phyloP scores from a whole-genome alignment of 2,888 invertebrate genomes.

The Psylliodes chrysocephalus region DNA sequence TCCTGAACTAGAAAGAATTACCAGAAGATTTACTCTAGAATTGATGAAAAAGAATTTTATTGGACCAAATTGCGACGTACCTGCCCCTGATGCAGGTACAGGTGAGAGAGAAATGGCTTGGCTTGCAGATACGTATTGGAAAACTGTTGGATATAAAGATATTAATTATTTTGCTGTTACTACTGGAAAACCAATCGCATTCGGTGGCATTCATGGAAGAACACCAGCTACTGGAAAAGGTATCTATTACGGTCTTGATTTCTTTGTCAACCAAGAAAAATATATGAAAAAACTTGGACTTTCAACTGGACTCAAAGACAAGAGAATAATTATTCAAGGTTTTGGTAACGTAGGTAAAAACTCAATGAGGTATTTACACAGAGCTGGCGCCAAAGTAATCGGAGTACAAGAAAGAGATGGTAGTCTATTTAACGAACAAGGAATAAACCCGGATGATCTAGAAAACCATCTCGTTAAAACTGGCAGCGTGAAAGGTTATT shows the following conservation, averaged over 20 bases:
- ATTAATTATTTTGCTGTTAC: conserved; percentile 98
- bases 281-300: conserved; percentile 92
- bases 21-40: conserved; percentile 76
- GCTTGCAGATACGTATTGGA: conserved; percentile 97
- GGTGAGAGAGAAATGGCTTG: conserved; percentile 97
- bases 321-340: conserved; percentile 93
- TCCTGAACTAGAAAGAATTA: conserved; percentile 95
- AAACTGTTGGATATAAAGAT: conserved; percentile 91
- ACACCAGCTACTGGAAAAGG: conserved; percentile 96
- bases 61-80: conserved; percentile 95
- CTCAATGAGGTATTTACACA: conserved; percentile 85
- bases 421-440: conserved; percentile 85
- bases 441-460: conserved; percentile 86
- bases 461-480: conserved; percentile 87
- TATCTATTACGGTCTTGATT: conserved; percentile 90
- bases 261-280: conserved; percentile 91
- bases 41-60: conserved; percentile 89
- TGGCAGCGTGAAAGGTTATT: conserved; percentile 82
- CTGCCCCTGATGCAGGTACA: conserved; percentile 94
- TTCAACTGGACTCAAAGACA: conserved; percentile 92
- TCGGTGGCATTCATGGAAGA: conserved; percentile 96
- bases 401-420: conserved; percentile 92
- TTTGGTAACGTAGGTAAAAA: conserved; percentile 98
- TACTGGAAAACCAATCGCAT: conserved; percentile 96
- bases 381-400: conserved; percentile 91